Base-by-base conservation (phyloP, 2,888 invertebrate species). In the Ptychoptera contaminata region DNA sequence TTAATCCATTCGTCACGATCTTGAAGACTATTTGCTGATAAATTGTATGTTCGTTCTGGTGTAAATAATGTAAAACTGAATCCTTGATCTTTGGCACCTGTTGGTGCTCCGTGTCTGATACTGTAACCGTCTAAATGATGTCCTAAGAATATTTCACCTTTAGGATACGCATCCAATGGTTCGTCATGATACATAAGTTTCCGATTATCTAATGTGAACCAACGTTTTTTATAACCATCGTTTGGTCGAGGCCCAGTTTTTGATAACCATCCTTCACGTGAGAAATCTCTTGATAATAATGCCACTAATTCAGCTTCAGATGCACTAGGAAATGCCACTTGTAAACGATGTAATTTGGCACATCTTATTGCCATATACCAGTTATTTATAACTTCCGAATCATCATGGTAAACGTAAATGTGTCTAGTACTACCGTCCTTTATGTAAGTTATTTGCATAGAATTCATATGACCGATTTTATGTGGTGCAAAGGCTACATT, bases 151-250 rank as follows among this genome's bases (percentile, higher is more conserved):
- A 91, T 83, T 69, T 91, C 90, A 41, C 90, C 90, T 66, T 88
- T 90, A 0, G 91, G 87, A 67, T 83, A 82, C 2, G 90, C 84
- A 57, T 87, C 86, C 60, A 90, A 66, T 2, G 83, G 82, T 56
- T 87, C 85, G 57, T 87, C 84, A 56, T 88, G 86, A 58, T 92
- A 92, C 87, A 90, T 90, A n/a, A 92, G 69, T 61, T 88, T 90
- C 50, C 91, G 73, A 55, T 83, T 81, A 54, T 90, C 90, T 37
- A 92, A 63, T 0, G 87, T 87, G 61, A 90, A 90, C 91, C 91
- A 92, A 40, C 91, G 51, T 52, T 82, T 79, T 52, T 84, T 78
- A 58, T 85, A 90, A 0, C 82, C 82, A 58, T 91, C 90, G 5
- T 77, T 78, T 2, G 75, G 71, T 46, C 80, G 68, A 0, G 91